phyloP scores from a whole-genome alignment of 2,888 invertebrate genomes.

The Hirtodrosophila alboralis region DNA sequence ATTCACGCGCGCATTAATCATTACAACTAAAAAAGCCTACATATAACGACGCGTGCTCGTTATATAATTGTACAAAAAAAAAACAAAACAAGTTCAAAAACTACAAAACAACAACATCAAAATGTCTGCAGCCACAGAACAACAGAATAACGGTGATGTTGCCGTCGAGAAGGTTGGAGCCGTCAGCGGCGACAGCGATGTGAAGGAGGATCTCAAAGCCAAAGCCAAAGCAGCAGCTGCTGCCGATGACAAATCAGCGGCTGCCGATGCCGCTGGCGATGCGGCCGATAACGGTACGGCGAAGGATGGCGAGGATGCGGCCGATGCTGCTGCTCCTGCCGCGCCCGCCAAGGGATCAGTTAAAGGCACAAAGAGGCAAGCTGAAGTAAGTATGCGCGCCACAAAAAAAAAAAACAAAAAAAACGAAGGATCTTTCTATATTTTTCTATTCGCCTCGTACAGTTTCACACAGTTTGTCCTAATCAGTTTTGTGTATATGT shows the following conservation, averaged over 20 bases:
- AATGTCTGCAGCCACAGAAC: conserved; percentile 90
- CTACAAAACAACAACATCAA: conserved; percentile 54
- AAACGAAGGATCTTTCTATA: conserved; percentile 7
- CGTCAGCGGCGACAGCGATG: conserved; percentile 78
- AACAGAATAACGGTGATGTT: conserved; percentile 88
- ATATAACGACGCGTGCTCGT: conserved; percentile 62
- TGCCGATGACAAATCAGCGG: conserved; percentile 61
- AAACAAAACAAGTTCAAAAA: conserved; percentile 47
- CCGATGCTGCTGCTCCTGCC: conserved; percentile 69
- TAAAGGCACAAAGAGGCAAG: conserved; percentile 92
- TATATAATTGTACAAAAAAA: conserved; percentile 72
- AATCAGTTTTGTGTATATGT: conserved; percentile 26
- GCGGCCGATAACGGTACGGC: conserved; percentile 81
- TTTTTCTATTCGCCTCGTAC: conserved; percentile 24
- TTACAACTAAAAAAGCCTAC: conserved; percentile 56
- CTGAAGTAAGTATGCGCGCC: conserved; percentile 90
- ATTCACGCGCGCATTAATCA: conserved; percentile 55
- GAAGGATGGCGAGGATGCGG: conserved; percentile 70
- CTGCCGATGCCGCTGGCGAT: conserved; percentile 78
- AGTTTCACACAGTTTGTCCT: conserved; percentile 39
- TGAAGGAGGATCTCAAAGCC: conserved; percentile 84
- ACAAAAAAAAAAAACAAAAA: background rate
- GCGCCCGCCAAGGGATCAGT: conserved; percentile 87
- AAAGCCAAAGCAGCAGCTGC: conserved; percentile 73
- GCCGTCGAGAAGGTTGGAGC: conserved; percentile 89